These are phyloP conservation scores for Junco hyemalis DNA, from an alignment of 2,113 vertebrate species.

Conservation along the genomic window DNA sequence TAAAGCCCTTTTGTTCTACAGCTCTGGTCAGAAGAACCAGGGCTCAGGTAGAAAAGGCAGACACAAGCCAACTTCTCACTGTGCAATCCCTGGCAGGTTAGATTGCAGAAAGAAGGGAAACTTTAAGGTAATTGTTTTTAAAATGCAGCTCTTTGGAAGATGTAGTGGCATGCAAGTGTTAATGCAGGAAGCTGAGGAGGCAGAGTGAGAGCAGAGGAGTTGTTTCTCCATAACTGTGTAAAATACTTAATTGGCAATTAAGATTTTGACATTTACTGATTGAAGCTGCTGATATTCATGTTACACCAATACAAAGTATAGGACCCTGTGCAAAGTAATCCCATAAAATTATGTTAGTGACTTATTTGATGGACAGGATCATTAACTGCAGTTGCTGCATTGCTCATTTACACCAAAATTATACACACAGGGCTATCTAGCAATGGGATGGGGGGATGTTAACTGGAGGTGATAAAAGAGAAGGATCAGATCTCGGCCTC, in stretches of 20 bases:
- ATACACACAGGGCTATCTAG: no score
- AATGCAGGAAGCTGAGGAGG: not conserved
- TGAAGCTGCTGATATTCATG: not conserved
- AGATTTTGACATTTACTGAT: slow-evolving; percentile 15
- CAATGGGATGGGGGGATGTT: not conserved
- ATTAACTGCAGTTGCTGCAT: not conserved
- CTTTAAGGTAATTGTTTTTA: not conserved
- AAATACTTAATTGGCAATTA: slow-evolving; percentile 14
- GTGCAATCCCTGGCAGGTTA: not conserved
- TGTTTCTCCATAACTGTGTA: not conserved
- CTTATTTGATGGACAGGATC: not conserved
- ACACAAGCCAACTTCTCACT: not conserved
- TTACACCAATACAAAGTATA: not conserved
- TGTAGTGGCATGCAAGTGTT: not conserved
- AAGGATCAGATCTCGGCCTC: not conserved
- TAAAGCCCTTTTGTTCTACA: not conserved
- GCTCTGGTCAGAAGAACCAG: not conserved
- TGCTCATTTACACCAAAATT: not conserved
- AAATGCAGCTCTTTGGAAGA: not conserved
- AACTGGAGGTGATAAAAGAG: not conserved
- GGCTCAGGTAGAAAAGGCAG: not conserved
- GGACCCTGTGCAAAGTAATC: not conserved
- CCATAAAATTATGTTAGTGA: not conserved
- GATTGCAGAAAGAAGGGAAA: not conserved
- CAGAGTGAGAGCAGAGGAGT: not conserved